A percentile compares a stretch with the other conserved stretches of the same genome.
These are phyloP conservation scores for Pterois miles DNA, from an alignment of 2,797 vertebrate genomes.

Conservation along the genomic window DNA sequence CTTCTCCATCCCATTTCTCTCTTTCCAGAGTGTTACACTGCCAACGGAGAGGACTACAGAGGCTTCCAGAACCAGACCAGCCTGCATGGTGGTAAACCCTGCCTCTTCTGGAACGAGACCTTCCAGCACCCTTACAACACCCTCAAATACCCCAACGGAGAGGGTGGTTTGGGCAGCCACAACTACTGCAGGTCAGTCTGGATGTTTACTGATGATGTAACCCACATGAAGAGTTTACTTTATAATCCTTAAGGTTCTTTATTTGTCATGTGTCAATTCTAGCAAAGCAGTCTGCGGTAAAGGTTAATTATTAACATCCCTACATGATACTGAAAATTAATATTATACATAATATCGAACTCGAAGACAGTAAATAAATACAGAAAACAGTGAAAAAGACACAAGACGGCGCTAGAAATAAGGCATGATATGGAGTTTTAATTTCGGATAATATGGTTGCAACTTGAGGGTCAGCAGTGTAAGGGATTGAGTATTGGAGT, in stretches of 20 bases:
- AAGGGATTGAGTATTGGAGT: neutral
- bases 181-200: constrained; percentile 94
- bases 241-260: no score
- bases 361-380: no score
- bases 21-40: constrained; percentile 93
- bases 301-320: no score
- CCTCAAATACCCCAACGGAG: constrained; percentile 93
- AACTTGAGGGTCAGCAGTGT: neutral
- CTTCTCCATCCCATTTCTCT: constrained; percentile 8
- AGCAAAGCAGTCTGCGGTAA: no score
- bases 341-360: no score
- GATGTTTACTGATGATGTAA: neutral
- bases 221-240: fast-evolving
- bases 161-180: constrained; percentile 94
- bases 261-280: no score
- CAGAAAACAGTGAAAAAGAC: no score
- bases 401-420: no score
- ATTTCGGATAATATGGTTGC: no score
- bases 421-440: no score
- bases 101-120: constrained; percentile 97
- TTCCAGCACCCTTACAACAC: constrained; percentile 98
- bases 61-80: constrained; percentile 94
- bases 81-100: constrained; percentile 90
- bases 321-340: no score
- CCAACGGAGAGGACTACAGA: constrained; percentile 95